Conservation (phyloP, 1,140 invertebrate species). For the Diuraphis noxia region DNA sequence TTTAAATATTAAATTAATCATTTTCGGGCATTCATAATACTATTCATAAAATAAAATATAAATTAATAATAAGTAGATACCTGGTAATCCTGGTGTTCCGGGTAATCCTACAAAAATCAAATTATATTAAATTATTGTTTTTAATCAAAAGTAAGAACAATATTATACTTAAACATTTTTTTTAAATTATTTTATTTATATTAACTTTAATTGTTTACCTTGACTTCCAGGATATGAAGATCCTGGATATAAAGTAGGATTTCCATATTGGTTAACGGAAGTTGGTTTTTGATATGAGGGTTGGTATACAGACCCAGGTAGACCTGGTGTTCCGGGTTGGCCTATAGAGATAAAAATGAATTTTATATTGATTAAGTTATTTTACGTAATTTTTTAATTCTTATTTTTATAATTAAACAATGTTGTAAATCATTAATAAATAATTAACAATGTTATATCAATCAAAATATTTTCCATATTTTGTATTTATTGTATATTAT, state of each 20-base stretch:
- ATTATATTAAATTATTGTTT: neutral
- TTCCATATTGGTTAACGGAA: constrained; percentile 45
- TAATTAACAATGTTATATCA: no score
- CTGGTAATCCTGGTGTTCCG: constrained; percentile 55
- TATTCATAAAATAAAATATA: neutral
- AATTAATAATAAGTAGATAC: neutral
- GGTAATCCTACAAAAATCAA: constrained; percentile 54
- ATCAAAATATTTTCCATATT: no score
- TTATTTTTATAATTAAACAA: neutral
- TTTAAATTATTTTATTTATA: neutral
- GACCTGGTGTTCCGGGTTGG: constrained; percentile 57
- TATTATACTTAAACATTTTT: neutral
- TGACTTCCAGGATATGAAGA: neutral
- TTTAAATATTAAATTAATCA: neutral
- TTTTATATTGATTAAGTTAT: neutral
- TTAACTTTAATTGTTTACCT: neutral
- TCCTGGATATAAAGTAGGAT: neutral
- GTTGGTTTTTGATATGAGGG: constrained; percentile 53
- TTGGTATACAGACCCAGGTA: constrained; percentile 54
- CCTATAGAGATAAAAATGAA: constrained; percentile 41
- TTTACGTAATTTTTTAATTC: neutral
- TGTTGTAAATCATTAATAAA: neutral
- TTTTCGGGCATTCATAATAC: no score
- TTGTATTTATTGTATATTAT: neutral
- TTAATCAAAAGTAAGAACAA: neutral